Evolutionary conservation across 2,113 vertebrate genomes (phyloP), one percentile per base, ranked within the genome.

Genomic region (Aptenodytes forsteri): DNA sequence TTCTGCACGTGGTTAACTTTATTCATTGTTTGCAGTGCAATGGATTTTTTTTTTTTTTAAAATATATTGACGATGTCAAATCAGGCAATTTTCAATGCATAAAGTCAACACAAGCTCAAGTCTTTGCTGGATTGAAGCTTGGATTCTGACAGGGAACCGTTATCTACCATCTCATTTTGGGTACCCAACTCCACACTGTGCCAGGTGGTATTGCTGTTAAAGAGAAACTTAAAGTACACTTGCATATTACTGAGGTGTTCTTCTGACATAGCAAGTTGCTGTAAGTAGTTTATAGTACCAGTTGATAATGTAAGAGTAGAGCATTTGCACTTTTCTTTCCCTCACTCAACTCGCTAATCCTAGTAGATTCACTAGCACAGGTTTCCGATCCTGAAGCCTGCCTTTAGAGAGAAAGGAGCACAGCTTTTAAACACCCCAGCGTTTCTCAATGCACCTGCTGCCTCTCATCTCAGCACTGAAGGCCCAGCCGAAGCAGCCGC

Each of bases 141-240:
- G 64, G 79, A 82, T 66, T 89, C 66, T 81, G 42, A 84, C 56
- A 79, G 56, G 56, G 90, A 92, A 90, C 52, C 2, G 1, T 49
- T 77, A 90, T n/a, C 21, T 88, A 77, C 36, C 8, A 0, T 80
- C 56, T 76, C 65, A 59, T 64, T 73, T 77, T 40, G 64, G 69
- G 86, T 76, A 96, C 75, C n/a, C 30, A 94, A 55, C 29, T 86
- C 56, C 55, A 80, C 54, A 36, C 21, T 46, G n/a, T 77, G 42
- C 58, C 75, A 89, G 77, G 69, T 77, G 67, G 59, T 96, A 95
- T 94, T 97, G 93, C 96, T 97, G 79, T 76, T 85, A 83, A 76
- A 72, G 70, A 92, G 76, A 94, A 90, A 90, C 77, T 55, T 93
- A 52, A 73, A 81, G 66, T 50, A 66, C 54, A 70, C 72, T 80